phyloP scores from a whole-genome alignment of 2,113 vertebrate genomes.

The Tyto alba region DNA sequence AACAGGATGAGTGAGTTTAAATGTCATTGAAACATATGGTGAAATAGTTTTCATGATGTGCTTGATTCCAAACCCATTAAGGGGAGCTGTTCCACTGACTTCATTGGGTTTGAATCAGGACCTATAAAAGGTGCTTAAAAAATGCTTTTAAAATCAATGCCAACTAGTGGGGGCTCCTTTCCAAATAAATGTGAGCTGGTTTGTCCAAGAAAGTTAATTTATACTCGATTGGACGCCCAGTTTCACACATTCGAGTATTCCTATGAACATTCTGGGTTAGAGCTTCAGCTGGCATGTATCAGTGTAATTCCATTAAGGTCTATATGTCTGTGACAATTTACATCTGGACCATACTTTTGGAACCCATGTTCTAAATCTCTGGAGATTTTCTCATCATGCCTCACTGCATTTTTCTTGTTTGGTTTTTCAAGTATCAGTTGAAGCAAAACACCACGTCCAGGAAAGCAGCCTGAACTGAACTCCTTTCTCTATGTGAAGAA shows the following conservation, averaged over 20 bases:
- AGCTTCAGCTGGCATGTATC: constrained; percentile 26
- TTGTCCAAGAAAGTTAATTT: constrained; percentile 15
- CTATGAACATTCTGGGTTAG: not conserved
- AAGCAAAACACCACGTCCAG: not conserved
- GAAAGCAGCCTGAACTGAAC: not conserved
- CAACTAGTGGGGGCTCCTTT: not conserved
- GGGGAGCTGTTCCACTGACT: constrained; percentile 12
- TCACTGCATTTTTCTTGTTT: constrained; percentile 31
- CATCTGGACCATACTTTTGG: not conserved
- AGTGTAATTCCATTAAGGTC: constrained; percentile 1
- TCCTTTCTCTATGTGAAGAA: not conserved
- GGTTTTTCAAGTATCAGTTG: not conserved
- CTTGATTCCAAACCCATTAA: constrained; percentile 7
- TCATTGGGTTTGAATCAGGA: not conserved
- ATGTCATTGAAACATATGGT: constrained; percentile 19
- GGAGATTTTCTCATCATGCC: constrained; percentile 34
- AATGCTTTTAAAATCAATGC: constrained; percentile 1
- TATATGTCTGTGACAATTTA: constrained; percentile 10
- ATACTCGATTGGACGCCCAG: rapidly evolving
- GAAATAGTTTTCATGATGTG: not conserved
- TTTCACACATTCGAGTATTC: not conserved
- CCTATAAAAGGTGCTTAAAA: not conserved
- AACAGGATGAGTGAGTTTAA: not conserved
- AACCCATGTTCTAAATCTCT: not conserved
- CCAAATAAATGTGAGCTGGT: not conserved